Evolutionary conservation across 2,888 invertebrate species (phyloP).

Genomic region (Chrysodeixis includens): DNA sequence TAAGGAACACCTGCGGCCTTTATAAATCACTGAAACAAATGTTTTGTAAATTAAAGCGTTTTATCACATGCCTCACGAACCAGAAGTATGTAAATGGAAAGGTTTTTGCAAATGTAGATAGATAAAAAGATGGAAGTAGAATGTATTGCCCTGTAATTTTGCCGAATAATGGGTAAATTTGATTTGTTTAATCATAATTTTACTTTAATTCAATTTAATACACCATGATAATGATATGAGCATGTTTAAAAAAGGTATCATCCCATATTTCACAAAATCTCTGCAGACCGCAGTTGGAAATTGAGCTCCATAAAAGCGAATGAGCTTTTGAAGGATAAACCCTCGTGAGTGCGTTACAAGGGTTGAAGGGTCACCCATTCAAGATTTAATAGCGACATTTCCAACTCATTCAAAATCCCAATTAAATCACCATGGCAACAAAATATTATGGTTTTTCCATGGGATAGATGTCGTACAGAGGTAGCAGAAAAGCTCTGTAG

Average conservation of each 20-base stretch:
- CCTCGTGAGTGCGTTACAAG: slow-evolving; percentile 4
- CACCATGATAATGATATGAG: too few species aligned
- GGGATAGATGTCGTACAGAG: neutral
- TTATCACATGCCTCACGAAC: too few species aligned
- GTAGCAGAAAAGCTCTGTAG: neutral
- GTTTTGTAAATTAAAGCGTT: neutral
- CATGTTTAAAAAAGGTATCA: neutral
- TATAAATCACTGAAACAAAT: neutral
- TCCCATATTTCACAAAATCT: neutral
- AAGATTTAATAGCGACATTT: neutral
- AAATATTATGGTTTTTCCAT: neutral
- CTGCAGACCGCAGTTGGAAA: slow-evolving; percentile 1
- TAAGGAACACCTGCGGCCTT: neutral
- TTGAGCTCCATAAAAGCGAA: slow-evolving; percentile 2
- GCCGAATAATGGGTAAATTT: too few species aligned
- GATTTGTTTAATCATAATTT: too few species aligned
- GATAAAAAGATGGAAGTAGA: too few species aligned
- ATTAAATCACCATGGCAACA: neutral
- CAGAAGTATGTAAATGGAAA: too few species aligned
- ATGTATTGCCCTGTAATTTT: too few species aligned
- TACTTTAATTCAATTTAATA: too few species aligned
- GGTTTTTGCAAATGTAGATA: too few species aligned
- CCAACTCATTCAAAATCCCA: neutral
- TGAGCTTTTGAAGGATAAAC: slow-evolving; percentile 4
- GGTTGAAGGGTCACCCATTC: slow-evolving; percentile 4